Evolutionary conservation across 2,888 invertebrate species (phyloP).

Genomic region (Parascotia fuliginaria): DNA sequence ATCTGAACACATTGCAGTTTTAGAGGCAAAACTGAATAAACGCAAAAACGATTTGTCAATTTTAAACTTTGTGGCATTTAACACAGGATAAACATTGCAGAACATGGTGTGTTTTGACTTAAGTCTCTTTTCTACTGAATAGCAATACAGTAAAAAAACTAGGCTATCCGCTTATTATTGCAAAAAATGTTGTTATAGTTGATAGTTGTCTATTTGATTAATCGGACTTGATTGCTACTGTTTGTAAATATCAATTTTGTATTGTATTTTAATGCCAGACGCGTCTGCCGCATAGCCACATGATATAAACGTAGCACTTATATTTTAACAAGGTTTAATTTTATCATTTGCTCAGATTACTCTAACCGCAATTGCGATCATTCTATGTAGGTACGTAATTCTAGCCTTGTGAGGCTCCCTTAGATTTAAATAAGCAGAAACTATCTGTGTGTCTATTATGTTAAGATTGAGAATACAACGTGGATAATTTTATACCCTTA

Average conservation of each 20-base stretch:
- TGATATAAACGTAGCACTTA: conserved; percentile 32
- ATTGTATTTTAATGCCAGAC: conserved; percentile 6
- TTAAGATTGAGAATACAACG: conserved; percentile 41
- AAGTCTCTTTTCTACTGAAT: too few species aligned
- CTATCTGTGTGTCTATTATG: conserved; percentile 25
- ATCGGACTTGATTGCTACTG: too few species aligned
- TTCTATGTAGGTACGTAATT: conserved; percentile 57
- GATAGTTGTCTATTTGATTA: too few species aligned
- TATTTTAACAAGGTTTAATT: conserved; percentile 58
- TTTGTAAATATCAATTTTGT: too few species aligned
- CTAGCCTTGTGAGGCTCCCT: conserved; percentile 48
- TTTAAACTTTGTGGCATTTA: too few species aligned
- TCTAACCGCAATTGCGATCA: conserved; percentile 60
- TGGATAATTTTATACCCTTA: conserved; percentile 20
- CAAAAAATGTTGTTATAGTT: too few species aligned
- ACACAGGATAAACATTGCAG: too few species aligned
- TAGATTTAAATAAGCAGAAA: conserved; percentile 28
- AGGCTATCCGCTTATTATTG: too few species aligned
- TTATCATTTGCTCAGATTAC: conserved; percentile 66
- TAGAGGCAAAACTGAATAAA: too few species aligned
- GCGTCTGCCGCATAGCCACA: conserved; percentile 48
- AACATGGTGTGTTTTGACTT: too few species aligned
- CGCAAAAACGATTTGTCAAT: too few species aligned
- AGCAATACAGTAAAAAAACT: too few species aligned
- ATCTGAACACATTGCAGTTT: not conserved